Conservation (phyloP, 2,113 vertebrate genomes). For the Sigmodon hispidus region DNA sequence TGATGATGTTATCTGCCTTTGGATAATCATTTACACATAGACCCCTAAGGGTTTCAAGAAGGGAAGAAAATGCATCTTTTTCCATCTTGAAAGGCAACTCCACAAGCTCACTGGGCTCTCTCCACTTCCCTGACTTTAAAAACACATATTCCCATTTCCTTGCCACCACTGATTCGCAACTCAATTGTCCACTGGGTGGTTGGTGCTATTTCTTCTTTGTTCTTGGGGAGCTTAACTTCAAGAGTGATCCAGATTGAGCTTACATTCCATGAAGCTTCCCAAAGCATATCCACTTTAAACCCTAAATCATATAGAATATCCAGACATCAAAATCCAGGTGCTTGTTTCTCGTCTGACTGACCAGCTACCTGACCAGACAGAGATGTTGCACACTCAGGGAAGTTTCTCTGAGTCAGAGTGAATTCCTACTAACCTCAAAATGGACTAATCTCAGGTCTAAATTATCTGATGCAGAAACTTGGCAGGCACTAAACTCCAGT, state of each 20-base stretch:
- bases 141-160: neutral
- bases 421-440: neutral
- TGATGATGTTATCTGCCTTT: slow-evolving; percentile 60
- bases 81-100: neutral
- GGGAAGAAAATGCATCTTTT: neutral
- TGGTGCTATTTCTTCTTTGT: neutral
- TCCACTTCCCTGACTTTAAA: neutral
- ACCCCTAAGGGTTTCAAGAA: slow-evolving; percentile 3
- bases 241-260: neutral
- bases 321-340: neutral
- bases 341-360: neutral
- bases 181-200: neutral
- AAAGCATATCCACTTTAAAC: neutral
- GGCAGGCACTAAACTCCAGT: neutral
- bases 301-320: neutral
- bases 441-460: neutral
- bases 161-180: neutral
- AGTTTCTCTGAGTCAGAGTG: neutral
- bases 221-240: neutral
- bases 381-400: neutral
- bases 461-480: neutral
- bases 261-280: neutral
- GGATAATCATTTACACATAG: slow-evolving; percentile 58
- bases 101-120: neutral
- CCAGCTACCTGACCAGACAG: neutral